Evolutionary conservation across 2,113 vertebrate species (phyloP).

Genomic region (Tachysurus fulvidraco): DNA sequence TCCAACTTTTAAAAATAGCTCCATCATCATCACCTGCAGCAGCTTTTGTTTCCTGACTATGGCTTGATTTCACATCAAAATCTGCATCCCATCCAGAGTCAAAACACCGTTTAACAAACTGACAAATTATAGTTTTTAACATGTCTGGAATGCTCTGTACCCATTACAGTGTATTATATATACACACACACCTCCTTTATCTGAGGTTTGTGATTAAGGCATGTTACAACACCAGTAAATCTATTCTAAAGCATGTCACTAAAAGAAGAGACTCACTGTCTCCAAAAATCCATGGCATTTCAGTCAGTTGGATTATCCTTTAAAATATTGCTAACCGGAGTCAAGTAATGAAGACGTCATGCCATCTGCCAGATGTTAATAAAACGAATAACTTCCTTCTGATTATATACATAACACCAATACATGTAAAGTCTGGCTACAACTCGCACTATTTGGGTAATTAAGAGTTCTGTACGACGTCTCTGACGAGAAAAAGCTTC

Average conservation of each 20-base stretch:
- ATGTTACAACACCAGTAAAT: background rate
- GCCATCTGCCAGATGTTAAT: background rate
- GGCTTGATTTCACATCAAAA: too few relatives aligned
- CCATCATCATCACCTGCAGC: background rate
- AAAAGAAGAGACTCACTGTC: background rate
- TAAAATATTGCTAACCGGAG: background rate
- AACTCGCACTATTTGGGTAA: background rate
- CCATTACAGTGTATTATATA: background rate
- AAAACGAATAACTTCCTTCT: background rate
- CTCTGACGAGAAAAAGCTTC: background rate
- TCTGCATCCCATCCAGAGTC: too few relatives aligned
- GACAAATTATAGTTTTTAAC: background rate
- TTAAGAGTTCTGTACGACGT: background rate
- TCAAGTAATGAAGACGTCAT: background rate
- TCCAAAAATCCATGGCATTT: background rate
- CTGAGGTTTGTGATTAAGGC: constrained; percentile 14
- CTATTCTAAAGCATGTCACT: background rate
- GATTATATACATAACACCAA: background rate
- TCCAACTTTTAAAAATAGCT: background rate
- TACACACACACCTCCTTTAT: background rate
- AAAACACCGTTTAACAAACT: background rate
- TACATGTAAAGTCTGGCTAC: background rate
- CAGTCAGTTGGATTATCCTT: background rate
- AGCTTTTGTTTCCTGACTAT: background rate
- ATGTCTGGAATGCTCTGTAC: background rate